These are phyloP conservation scores for Leptura quadrifasciata DNA, from an alignment of 2,888 invertebrate genomes.

Conservation along the genomic window DNA sequence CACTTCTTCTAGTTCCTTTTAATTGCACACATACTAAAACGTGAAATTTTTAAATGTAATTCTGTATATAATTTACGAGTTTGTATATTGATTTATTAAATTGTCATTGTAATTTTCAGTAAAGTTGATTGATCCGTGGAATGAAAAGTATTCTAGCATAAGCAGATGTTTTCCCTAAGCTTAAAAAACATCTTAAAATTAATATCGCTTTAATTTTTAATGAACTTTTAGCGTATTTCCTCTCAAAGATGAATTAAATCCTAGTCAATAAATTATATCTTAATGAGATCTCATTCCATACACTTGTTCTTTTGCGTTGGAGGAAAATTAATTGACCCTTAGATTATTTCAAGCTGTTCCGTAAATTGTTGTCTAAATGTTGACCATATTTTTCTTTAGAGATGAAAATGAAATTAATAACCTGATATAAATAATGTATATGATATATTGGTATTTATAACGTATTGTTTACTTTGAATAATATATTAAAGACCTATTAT, in stretches of 20 bases:
- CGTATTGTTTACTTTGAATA: too few species aligned
- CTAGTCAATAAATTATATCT: neutral
- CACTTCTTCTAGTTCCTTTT: neutral
- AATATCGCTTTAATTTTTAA: neutral
- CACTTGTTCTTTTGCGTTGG: neutral
- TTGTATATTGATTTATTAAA: neutral
- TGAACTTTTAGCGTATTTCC: neutral
- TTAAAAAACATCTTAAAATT: neutral
- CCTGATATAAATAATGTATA: too few species aligned
- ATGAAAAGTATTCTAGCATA: neutral
- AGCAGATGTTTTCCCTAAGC: neutral
- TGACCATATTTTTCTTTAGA: too few species aligned
- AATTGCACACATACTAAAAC: neutral
- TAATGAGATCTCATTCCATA: neutral
- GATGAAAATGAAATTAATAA: too few species aligned
- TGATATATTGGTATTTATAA: too few species aligned
- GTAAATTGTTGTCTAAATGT: too few species aligned
- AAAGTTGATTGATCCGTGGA: constrained; percentile 1
- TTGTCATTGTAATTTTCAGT: neutral
- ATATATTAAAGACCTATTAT: too few species aligned
- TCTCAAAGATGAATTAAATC: neutral
- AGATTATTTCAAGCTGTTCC: neutral
- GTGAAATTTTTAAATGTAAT: neutral
- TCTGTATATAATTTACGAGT: neutral
- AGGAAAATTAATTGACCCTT: constrained; percentile 3